Evolutionary conservation across 2,113 vertebrate genomes (phyloP).

Genomic region (Sceloporus undulatus): DNA sequence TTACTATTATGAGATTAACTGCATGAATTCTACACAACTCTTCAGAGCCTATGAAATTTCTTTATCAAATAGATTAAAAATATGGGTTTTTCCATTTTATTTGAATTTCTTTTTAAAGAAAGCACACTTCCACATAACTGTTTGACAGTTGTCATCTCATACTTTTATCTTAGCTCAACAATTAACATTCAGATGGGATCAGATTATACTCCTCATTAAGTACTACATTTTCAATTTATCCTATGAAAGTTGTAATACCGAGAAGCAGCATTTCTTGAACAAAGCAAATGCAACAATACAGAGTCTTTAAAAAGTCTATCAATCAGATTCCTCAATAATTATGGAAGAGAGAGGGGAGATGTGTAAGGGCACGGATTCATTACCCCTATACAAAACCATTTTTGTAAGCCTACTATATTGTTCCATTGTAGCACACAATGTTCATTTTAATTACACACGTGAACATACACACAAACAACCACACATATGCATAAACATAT

Average conservation of each 20-base stretch:
- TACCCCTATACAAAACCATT: neutral
- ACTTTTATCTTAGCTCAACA: neutral
- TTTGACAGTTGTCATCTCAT: neutral
- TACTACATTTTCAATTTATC: neutral
- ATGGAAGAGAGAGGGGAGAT: neutral
- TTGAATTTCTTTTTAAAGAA: neutral
- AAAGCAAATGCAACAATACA: neutral
- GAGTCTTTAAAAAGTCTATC: neutral
- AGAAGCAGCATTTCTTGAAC: neutral
- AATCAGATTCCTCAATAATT: neutral
- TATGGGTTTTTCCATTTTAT: neutral
- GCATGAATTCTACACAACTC: neutral
- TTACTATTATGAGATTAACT: slow-evolving; percentile 7
- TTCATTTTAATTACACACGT: neutral
- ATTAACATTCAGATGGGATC: neutral
- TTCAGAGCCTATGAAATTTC: neutral
- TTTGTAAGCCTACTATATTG: neutral
- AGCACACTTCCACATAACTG: neutral
- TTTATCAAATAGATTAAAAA: neutral
- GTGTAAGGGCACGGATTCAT: too few relatives aligned
- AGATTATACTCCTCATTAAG: neutral
- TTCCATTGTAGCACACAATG: neutral
- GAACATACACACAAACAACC: too few relatives aligned
- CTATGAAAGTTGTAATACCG: neutral
- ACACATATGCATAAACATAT: too few relatives aligned